Base-by-base conservation (phyloP, 92 coral and sea anemone species). In the Phenganax marumi region DNA sequence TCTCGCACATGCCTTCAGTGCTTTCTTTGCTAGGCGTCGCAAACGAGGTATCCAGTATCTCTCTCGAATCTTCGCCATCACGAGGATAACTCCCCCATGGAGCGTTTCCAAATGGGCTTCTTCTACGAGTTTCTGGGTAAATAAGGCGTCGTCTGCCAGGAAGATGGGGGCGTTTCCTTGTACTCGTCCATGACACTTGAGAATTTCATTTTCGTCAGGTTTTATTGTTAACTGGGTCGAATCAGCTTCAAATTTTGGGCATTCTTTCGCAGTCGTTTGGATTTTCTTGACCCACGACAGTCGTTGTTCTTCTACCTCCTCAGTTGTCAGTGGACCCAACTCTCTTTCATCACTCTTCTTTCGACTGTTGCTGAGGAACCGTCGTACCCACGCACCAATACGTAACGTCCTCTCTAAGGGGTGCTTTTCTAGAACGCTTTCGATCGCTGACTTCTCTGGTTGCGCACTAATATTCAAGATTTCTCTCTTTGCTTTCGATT, bases 401-500 rank as follows among this genome's bases (percentile, higher is more conserved):
- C 10, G 10, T 10, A 54, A 17, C 60, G 60, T 54, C 17, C 17
- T 54, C 60, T 17, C 17, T 17, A 54, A 54, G n/a, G 60, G 60
- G 60, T 54, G n/a, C 17, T 54, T 54, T 54, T 54, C 60, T 17
- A 54, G 60, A 17, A 54, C 11, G 11, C 11, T 10, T 10, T 10
- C 17, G 60, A 54, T 10, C 60, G 60, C 11, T 10, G 10, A 54
- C 10, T 54, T 10, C 10, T 10, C 60, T 54, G 60, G n/a, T 17
- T 10, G 11, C 17, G 60, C 60, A 54, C 11, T 54, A 54, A 17
- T 17, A 10, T 10, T 17, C 17, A 54, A 54, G 60, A 54, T 17
- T 54, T 73, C 48, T 11, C n/a, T 12, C 57, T 39, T 73, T 51
- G 79, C 62, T 26, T 73, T 73, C 24, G 79, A 52, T 73, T 73